Evolutionary conservation across 2,888 invertebrate species (phyloP), one percentile per base, ranked within the genome.

Genomic region (Eupsilia transversa): DNA sequence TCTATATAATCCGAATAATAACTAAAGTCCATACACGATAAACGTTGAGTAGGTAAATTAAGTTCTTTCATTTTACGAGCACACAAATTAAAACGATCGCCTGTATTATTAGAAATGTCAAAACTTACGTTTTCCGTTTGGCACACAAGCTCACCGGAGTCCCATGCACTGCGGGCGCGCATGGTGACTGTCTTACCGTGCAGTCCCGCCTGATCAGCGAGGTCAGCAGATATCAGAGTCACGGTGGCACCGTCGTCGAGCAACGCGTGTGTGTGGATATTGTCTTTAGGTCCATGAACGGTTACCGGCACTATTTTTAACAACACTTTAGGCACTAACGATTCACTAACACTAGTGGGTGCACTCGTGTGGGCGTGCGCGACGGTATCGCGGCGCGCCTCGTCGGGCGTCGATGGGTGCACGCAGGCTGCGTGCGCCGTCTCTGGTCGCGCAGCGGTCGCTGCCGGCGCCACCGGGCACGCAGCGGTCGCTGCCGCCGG

Each of bases 131-230:
- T n/a, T 38, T 38, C 60, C 12, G 35, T 38, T 14, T 43, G 27
- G 27, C 63, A 63, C 27, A 63, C 27, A 5, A 63, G 41, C 27
- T 63, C 41, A 20, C 27, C 30, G n/a, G 14, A 38, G 60, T 38
- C 60, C 64, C 46, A 64, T 64, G 64, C 64, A 9, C 64, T 65
- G 49, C 49, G 64, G 17, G 64, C 64, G 33, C 64, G 27, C 61
- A 61, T 61, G 17, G 61, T 61, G 17, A 59, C 59, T 17, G 35
- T 23, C 59, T 35, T 60, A 63, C 63, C 63, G 63, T 63, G 63
- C 27, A 63, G 63, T 30, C 63, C 63, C 43, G 27, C 63, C 30
- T 43, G 27, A 30, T 63, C 41, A 12, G 41, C 63, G 27, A 63
- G 9, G 27, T 43, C 41, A 20, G 41, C 41, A 27, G 61, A 17